phyloP scores from a whole-genome alignment of 2,113 vertebrate genomes.

The Ptyas mucosa region DNA sequence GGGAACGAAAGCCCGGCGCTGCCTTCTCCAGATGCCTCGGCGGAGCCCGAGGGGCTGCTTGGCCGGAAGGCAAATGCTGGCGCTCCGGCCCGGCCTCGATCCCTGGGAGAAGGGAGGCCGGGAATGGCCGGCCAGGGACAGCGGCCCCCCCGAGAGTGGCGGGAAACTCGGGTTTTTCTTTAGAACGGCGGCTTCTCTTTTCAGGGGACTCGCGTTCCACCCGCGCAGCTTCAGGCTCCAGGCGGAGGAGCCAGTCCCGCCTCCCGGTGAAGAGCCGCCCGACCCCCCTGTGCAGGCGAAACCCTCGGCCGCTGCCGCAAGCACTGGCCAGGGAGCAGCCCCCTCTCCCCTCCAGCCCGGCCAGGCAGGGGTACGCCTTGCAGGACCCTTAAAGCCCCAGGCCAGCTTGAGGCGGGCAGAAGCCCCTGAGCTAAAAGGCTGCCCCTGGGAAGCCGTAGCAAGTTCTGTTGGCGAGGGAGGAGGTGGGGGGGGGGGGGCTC shows the following conservation, averaged over 20 bases:
- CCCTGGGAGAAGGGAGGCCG: not conserved
- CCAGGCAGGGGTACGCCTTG: not conserved
- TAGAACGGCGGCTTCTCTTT: not conserved
- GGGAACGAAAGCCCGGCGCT: not conserved
- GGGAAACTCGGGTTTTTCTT: not conserved
- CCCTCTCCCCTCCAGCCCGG: not conserved
- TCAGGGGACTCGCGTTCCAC: not conserved
- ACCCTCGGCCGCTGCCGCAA: too few species aligned
- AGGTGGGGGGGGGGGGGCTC: not conserved
- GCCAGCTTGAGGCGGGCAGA: not conserved
- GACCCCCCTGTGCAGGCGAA: not conserved
- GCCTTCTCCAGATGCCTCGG: not conserved
- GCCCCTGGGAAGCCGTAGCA: not conserved
- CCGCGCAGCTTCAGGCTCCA: not conserved
- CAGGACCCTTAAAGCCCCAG: not conserved
- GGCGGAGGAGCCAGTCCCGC: not conserved
- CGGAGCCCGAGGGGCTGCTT: not conserved
- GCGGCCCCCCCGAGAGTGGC: too few species aligned
- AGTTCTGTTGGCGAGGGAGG: not conserved
- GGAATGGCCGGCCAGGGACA: not conserved
- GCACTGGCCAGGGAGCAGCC: not conserved
- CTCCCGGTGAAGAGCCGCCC: not conserved
- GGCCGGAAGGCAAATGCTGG: not conserved
- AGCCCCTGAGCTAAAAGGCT: not conserved
- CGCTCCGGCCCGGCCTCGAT: not conserved